Percentiles rank a stretch among this genome's conserved stretches.
Conservation (phyloP, 2,888 invertebrate genomes). For the Noctua pronuba region DNA sequence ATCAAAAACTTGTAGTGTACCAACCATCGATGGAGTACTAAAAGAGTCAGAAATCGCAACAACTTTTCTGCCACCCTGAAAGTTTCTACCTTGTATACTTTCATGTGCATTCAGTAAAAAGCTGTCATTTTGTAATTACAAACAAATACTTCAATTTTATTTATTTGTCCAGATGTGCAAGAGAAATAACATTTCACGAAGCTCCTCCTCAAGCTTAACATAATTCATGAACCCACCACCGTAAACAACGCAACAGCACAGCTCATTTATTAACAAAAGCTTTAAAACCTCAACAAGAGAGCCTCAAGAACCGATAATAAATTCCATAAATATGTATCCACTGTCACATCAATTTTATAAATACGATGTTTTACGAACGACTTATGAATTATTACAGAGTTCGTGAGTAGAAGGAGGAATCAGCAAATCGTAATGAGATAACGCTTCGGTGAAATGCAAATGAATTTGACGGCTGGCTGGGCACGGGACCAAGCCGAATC, state of each 20-base stretch:
- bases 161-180: background rate
- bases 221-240: slow-evolving; percentile 22
- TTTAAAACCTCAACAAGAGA: slow-evolving; percentile 35
- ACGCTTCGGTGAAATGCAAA: slow-evolving; percentile 84
- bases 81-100: too few relatives aligned
- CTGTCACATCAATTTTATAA: slow-evolving; percentile 57
- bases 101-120: too few relatives aligned
- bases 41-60: too few relatives aligned
- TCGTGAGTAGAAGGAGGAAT: slow-evolving; percentile 73
- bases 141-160: too few relatives aligned
- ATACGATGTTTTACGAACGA: slow-evolving; percentile 67
- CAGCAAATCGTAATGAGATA: slow-evolving; percentile 83
- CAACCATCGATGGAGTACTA: too few relatives aligned
- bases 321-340: slow-evolving; percentile 74
- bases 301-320: slow-evolving; percentile 52
- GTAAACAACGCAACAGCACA: slow-evolving; percentile 12
- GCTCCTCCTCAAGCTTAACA: background rate
- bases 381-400: slow-evolving; percentile 77
- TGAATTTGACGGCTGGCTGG: slow-evolving; percentile 80
- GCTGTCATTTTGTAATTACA: too few relatives aligned
- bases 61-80: too few relatives aligned
- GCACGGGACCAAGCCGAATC: slow-evolving; percentile 64
- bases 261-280: slow-evolving; percentile 45
- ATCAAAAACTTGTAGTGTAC: too few relatives aligned
- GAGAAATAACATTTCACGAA: slow-evolving; percentile 3